Conservation (phyloP, 2,888 invertebrate species). For the Sclerodermus sp. region DNA sequence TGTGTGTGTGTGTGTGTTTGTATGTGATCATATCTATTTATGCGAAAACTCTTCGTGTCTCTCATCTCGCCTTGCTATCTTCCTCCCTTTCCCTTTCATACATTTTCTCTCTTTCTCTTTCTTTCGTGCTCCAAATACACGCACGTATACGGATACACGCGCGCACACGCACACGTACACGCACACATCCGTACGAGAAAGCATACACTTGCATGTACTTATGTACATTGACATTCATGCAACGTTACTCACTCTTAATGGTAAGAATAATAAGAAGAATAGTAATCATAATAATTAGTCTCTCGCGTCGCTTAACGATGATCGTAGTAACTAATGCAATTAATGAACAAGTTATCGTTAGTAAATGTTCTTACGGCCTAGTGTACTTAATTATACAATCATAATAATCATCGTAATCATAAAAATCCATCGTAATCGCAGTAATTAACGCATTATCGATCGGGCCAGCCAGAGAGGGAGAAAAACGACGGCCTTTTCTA, state of each 20-base stretch:
- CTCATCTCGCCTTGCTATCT: slow-evolving; percentile 2
- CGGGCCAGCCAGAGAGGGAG: too few species aligned
- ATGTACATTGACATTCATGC: too few species aligned
- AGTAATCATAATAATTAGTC: slow-evolving; percentile 18
- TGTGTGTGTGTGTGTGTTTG: too few species aligned
- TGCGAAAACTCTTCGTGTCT: too few species aligned
- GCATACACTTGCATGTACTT: too few species aligned
- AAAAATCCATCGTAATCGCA: too few species aligned
- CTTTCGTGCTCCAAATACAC: too few species aligned
- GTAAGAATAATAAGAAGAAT: slow-evolving; percentile 11
- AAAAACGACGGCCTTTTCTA: background rate
- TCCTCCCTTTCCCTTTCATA: background rate
- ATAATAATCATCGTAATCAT: slow-evolving; percentile 18
- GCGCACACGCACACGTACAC: too few species aligned
- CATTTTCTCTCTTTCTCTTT: too few species aligned
- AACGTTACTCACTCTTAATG: background rate
- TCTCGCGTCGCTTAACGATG: slow-evolving; percentile 13
- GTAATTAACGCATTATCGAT: too few species aligned
- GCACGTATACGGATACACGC: background rate
- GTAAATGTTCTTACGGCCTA: slow-evolving; percentile 24
- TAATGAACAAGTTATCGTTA: slow-evolving; percentile 29
- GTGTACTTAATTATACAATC: slow-evolving; percentile 21
- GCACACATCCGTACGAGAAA: too few species aligned
- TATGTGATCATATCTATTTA: too few species aligned
- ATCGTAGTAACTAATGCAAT: slow-evolving; percentile 24